Base-by-base conservation (phyloP, 2,113 vertebrate genomes). In the Tachuris rubrigastra region DNA sequence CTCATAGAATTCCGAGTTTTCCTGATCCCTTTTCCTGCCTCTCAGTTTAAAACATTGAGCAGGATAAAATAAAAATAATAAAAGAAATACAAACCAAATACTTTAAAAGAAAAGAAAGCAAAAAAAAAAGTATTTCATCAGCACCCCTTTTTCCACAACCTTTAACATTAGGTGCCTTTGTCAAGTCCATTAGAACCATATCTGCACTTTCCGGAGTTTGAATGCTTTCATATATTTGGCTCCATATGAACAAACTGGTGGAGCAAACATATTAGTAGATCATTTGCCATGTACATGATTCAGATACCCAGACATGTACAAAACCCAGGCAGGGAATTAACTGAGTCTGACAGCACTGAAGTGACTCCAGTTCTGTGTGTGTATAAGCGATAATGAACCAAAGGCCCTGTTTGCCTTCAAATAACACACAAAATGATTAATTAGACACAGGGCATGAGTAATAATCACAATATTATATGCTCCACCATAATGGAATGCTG, bases 401-500 rank as follows among this genome's bases (percentile, higher is more conserved):
- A 94, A 96, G 73, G 87, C 93, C 76, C 95, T 97, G 96, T 97
- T 97, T 97, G 96, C 37, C 67, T 97, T 97, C 93, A 91, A 97
- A 96, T 95, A 97, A 60, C 85, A 78, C 93, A 80, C 67, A 28
- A 88, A 93, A 87, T 97, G 96, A 97, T 97, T 97, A 96, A 97
- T 97, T 95, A 89, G 90, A 96, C 6, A 22, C 90, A 92, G 86
- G 80, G 53, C 86, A 90, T 96, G 94, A 96, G 94, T 94, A 96
- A 95, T 95, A 97, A 96, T 94, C 94, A 96, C 95, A 96, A 97
- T 97, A 96, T 97, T 97, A 92, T 94, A 97, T 69, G 91, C 92
- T 86, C 68, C 35, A 69, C 95, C 95, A 84, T 87, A 94, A 93
- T 96, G 96, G 95, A 96, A 96, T 82, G 15, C 42, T 97, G 92